Percentiles rank a stretch among this genome's conserved stretches.
These are phyloP conservation scores for Sebastes glaucus DNA, from an alignment of 2,797 vertebrate species.

Conservation along the genomic window DNA sequence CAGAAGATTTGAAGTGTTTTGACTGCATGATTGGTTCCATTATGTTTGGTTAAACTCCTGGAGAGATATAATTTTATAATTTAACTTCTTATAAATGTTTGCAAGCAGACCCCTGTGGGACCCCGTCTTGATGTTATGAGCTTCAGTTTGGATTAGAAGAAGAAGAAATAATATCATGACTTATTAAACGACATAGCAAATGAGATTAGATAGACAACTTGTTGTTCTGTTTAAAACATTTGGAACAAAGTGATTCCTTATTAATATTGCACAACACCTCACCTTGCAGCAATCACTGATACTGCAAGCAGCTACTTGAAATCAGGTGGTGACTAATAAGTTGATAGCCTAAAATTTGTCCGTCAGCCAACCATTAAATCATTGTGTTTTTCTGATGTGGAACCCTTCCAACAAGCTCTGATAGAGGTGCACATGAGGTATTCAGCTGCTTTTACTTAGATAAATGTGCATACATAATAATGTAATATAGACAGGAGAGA, in stretches of 20 bases:
- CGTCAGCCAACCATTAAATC: neutral
- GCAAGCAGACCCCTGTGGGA: neutral
- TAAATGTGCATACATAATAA: neutral
- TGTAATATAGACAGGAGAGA: neutral
- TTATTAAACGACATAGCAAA: slow-evolving; percentile 1
- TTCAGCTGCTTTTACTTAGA: neutral
- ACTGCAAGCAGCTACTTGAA: slow-evolving; percentile 25
- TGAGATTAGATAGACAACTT: neutral
- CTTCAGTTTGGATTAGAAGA: neutral
- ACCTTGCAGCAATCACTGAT: neutral
- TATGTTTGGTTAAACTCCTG: neutral
- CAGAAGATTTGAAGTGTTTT: slow-evolving; percentile 1
- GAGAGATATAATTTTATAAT: neutral
- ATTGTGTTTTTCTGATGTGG: neutral
- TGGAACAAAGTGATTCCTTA: slow-evolving; percentile 9
- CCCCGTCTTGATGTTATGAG: neutral
- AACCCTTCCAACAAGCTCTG: neutral
- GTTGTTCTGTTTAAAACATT: slow-evolving; percentile 1
- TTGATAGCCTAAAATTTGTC: neutral
- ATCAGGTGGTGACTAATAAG: neutral
- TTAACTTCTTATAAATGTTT: slow-evolving; percentile 16
- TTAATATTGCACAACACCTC: slow-evolving; percentile 20
- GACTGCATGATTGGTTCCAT: neutral
- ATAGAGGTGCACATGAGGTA: neutral
- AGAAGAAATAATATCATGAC: neutral